Evolutionary conservation across 2,113 vertebrate genomes (phyloP), one percentile per base, ranked within the genome.

Genomic region (Macrotis lagotis): DNA sequence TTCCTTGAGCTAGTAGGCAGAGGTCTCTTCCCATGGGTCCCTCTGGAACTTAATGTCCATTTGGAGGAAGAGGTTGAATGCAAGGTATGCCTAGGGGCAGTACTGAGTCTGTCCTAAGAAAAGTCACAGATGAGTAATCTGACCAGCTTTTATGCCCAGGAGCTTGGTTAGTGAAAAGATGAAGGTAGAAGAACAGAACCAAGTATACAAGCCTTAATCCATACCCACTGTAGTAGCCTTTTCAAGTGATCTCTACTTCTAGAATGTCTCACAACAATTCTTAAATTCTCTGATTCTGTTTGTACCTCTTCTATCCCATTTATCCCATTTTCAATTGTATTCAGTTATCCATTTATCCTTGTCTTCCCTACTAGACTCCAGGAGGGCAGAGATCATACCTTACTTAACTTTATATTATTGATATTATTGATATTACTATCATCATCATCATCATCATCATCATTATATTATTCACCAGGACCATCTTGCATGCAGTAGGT

Each of bases 91-190:
- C 66, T 66, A 16, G 49, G 44, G n/a, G 66, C 44, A 53, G 55
- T 92, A 51, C 95, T 44, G 83, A 55, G 37, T 12, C 37, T 83
- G n/a, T 97, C 50, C 52, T 74, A 94, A 52, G 66, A 89, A 92
- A 94, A 96, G 94, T 96, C 96, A 90, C 89, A 51, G 51, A 74
- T 89, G 92, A 91, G 55, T 51, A 90, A 47, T 88, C 96, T 97
- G 94, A 96, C 97, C 97, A 96, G 96, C 93, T 96, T 97, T 96
- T 37, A 93, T 24, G 74, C 50, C 90, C 95, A 96, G 94, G 53
- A 94, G 88, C 89, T 37, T 93, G 83, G 19, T 44, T 44, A 44
- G 66, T 52, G 44, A 91, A 49, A 52, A 1, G 52, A 47, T 48
- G 28, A 50, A 44, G 37, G 37, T 31, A 51, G 31, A 88, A 50